Evolutionary conservation across 1,140 invertebrate genomes (phyloP).

Genomic region (Manduca sexta): DNA sequence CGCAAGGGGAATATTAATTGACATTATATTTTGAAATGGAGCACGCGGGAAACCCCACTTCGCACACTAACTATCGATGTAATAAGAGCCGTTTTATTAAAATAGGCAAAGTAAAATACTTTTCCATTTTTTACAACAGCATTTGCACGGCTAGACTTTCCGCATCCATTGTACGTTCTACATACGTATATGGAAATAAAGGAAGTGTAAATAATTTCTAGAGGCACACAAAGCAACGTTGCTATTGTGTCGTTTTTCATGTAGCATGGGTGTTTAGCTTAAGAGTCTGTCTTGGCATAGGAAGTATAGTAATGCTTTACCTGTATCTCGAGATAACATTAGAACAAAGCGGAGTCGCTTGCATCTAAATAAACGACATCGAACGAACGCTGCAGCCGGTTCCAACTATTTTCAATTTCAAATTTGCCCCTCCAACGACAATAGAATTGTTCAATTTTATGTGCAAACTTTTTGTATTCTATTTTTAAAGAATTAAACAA

Average conservation of each 20-base stretch:
- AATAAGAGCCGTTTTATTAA: background rate
- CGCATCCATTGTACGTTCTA: background rate
- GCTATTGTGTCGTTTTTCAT: background rate
- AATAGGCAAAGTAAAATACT: background rate
- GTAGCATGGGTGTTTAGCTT: background rate
- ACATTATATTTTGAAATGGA: constrained; percentile 1
- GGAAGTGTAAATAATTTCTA: background rate
- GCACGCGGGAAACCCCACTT: constrained; percentile 9
- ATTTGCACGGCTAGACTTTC: background rate
- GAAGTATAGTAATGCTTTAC: constrained; percentile 40
- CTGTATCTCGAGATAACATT: constrained; percentile 36
- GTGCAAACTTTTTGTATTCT: constrained; percentile 30
- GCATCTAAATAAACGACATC: constrained; percentile 40
- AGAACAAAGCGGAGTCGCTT: constrained; percentile 34
- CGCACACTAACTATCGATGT: background rate
- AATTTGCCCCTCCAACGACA: constrained; percentile 41
- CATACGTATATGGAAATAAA: background rate
- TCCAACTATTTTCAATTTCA: constrained; percentile 49
- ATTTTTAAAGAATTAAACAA: background rate
- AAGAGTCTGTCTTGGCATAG: constrained; percentile 17
- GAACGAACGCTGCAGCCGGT: constrained; percentile 18
- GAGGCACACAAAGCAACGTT: background rate
- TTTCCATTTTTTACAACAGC: no score
- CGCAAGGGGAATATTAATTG: constrained; percentile 7
- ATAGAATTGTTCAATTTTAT: constrained; percentile 42